Percentiles rank a stretch among this genome's conserved stretches.
Evolutionary conservation across 2,888 invertebrate genomes (phyloP).

Genomic region (Polymixis lichenea): DNA sequence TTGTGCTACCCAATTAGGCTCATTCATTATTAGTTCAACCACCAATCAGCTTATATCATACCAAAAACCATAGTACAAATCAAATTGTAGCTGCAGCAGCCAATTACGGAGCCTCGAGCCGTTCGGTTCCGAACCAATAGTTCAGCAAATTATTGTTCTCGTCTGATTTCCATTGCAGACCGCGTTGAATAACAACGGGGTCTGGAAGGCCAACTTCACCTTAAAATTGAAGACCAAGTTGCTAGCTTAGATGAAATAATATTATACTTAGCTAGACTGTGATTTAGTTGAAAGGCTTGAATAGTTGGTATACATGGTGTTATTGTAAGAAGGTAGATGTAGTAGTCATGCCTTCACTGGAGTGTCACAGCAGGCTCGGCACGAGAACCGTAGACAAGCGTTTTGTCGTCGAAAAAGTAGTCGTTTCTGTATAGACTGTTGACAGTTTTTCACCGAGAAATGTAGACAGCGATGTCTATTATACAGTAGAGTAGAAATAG

Average conservation of each 20-base stretch:
- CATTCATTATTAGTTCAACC: no score
- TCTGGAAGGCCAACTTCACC: no score
- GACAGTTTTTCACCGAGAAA: no score
- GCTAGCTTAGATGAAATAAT: background rate
- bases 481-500: no score
- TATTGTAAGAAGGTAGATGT: background rate
- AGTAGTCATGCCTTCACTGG: background rate
- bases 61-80: background rate
- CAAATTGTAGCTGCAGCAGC: constrained; percentile 5
- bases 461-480: no score
- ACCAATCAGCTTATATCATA: background rate
- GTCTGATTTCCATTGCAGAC: constrained; percentile 21
- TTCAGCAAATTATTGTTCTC: constrained; percentile 26
- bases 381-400: no score
- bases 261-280: background rate
- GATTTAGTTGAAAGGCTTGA: background rate
- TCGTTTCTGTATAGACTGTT: no score
- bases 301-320: background rate
- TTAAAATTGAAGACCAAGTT: background rate
- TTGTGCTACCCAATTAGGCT: no score
- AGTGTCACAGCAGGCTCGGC: no score
- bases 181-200: background rate
- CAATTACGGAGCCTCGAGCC: background rate
- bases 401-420: no score
- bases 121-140: constrained; percentile 18